Base-by-base conservation (phyloP, 2,797 vertebrate species). In the Australoheros facetus region DNA sequence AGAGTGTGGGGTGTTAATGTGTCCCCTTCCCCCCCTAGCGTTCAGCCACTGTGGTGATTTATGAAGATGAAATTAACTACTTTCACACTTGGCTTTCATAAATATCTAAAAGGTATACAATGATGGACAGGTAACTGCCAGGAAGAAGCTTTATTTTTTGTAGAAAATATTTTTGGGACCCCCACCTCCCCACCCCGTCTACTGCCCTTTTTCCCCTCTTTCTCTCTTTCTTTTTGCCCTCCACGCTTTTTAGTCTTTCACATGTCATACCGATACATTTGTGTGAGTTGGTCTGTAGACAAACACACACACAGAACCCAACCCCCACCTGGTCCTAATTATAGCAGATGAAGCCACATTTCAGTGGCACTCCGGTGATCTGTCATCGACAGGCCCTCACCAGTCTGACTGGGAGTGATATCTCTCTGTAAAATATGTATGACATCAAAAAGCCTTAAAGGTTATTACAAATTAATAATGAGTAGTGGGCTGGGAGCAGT, bases 401-500 rank as follows among this genome's bases (percentile, higher is more conserved):
- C 79, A 78, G 82, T 84, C 91, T 78, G 80, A 70, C 88, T 87
- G 88, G 87, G 94, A 94, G 94, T 94, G 94, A 95, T 95, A 95
- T 94, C 94, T 93, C 92, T 94, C 91, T 21, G 92, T 96, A 95
- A 96, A 96, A 95, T 95, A 96, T 96, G 94, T 92, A 96, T 96
- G 95, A 96, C 92, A 95, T 95, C 94, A 94, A 95, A 95, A 96
- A 95, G 94, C 95, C 95, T 95, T 96, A 96, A 96, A 96, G 95
- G 95, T 95, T 95, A 95, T 95, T 95, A 95, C 94, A 95, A 95
- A 96, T 96, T 96, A 96, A 96, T 96, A 95, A 95, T 95, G 95
- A 95, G 90, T 93, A 88, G 92, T 93, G 93, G 90, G 92, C 90
- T 84, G 86, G 91, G 91, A 93, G 93, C 88, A 77, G 92, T 95